A percentile compares a stretch with the other conserved stretches of the same genome.
These are phyloP conservation scores for Spicauda simplicius DNA, from an alignment of 2,888 invertebrate species.

Conservation along the genomic window DNA sequence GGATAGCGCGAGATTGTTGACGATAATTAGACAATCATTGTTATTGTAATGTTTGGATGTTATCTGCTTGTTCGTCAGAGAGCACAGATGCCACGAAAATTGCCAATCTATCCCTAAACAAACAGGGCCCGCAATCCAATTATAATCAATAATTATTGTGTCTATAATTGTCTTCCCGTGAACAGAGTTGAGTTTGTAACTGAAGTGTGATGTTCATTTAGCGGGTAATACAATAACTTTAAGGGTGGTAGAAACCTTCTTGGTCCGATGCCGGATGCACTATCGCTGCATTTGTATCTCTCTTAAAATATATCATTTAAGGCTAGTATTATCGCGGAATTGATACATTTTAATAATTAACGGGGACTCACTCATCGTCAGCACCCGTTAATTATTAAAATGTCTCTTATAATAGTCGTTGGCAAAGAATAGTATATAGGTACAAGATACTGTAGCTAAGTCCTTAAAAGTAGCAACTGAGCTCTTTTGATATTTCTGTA, in stretches of 20 bases:
- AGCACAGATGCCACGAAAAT: slow-evolving; percentile 14
- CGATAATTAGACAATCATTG: slow-evolving; percentile 24
- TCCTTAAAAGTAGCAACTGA: too few species aligned
- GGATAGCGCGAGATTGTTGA: background rate
- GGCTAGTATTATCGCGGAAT: too few species aligned
- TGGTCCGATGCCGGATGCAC: too few species aligned
- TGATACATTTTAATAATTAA: too few species aligned
- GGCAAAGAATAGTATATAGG: too few species aligned
- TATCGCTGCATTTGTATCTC: too few species aligned
- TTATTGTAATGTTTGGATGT: slow-evolving; percentile 5
- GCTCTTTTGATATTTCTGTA: too few species aligned
- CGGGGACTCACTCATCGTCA: too few species aligned
- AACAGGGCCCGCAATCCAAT: slow-evolving; percentile 14
- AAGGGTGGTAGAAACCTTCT: background rate
- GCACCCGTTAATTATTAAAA: too few species aligned
- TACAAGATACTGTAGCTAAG: too few species aligned
- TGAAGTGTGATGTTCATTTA: background rate
- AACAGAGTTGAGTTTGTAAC: background rate
- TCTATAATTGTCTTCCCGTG: background rate
- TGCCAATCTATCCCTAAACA: slow-evolving; percentile 14
- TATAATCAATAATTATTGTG: slow-evolving; percentile 13
- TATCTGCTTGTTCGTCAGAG: slow-evolving; percentile 18
- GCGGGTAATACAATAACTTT: background rate
- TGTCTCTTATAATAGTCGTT: too few species aligned
- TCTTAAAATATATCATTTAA: too few species aligned